Evolutionary conservation across 2,113 vertebrate species (phyloP), one percentile per base, ranked within the genome.

Genomic region (Stigmatopora argus): DNA sequence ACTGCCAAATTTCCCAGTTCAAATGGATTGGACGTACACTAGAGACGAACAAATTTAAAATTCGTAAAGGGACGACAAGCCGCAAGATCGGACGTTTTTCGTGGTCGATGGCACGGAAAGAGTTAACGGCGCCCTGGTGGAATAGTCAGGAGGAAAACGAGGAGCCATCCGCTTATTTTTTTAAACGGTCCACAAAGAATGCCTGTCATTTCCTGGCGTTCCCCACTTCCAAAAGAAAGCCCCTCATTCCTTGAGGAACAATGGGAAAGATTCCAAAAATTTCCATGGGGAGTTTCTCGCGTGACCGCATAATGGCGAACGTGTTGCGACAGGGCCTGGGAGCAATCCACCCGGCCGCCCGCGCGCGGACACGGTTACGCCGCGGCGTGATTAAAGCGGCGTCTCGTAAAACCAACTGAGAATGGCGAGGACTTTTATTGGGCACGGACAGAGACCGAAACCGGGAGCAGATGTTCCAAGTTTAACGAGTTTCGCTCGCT

Each of bases 191-290:
- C 86, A 84, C 83, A 89, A 91, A 89, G 90, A 92, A 90, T 86
- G 90, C 81, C 78, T 92, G 89, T 90, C 86, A 92, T 92, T 94
- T 92, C 92, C 91, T 91, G 91, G 89, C 89, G 74, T 86, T 88
- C 79, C 88, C 83, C 70, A 81, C 85, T 82, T 89, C 87, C 88
- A 89, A 87, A 87, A 83, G 85, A 88, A 89, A 86, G 71, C 80
- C 80, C 80, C 73, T 70, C 46, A 78, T 83, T 78, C 81, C 80
- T 85, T 79, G 61, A 80, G 69, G 74, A 85, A 89, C 87, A 87
- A 89, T 85, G 84, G 80, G 83, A 88, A 80, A 75, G 83, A 84
- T 86, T 82, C 74, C 65, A 77, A 89, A n/a, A 80, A 86, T 85
- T 83, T 87, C 78, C 77, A 88, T 67, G 46, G 80, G 77, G 88